Percentiles rank a stretch among this genome's conserved stretches.
phyloP scores from a whole-genome alignment of 2,113 vertebrate genomes.

The Piaya cayana region DNA sequence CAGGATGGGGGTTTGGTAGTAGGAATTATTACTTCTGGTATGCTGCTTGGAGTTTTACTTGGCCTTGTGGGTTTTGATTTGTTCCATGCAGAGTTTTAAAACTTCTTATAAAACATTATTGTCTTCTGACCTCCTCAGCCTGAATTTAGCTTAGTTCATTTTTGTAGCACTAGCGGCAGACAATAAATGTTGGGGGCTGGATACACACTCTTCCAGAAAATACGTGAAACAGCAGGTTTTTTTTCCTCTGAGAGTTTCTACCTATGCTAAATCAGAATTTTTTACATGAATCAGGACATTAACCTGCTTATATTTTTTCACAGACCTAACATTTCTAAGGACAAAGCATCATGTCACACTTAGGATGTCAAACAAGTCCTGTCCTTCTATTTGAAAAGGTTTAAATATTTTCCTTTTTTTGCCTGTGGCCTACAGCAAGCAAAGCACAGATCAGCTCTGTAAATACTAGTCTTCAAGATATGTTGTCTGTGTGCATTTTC shows the following conservation, averaged over 20 bases:
- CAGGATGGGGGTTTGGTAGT: not conserved
- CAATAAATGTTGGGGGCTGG: not conserved
- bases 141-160: not conserved
- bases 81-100: not conserved
- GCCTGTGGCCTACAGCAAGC: not conserved
- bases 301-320: not conserved
- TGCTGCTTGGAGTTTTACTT: not conserved
- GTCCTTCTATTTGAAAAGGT: not conserved
- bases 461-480: not conserved
- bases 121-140: not conserved
- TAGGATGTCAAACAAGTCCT: not conserved
- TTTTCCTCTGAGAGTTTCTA: not conserved
- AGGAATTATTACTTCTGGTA: not conserved
- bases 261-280: not conserved
- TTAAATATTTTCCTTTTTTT: not conserved
- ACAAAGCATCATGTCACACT: not conserved
- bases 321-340: not conserved
- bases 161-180: not conserved
- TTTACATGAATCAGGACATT: not conserved
- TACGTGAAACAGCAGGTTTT: not conserved
- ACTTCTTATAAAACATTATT: not conserved
- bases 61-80: not conserved
- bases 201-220: not conserved
- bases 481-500: not conserved
- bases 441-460: not conserved